Conservation (phyloP, 2,113 vertebrate species). For the Dolichotis patagonum region DNA sequence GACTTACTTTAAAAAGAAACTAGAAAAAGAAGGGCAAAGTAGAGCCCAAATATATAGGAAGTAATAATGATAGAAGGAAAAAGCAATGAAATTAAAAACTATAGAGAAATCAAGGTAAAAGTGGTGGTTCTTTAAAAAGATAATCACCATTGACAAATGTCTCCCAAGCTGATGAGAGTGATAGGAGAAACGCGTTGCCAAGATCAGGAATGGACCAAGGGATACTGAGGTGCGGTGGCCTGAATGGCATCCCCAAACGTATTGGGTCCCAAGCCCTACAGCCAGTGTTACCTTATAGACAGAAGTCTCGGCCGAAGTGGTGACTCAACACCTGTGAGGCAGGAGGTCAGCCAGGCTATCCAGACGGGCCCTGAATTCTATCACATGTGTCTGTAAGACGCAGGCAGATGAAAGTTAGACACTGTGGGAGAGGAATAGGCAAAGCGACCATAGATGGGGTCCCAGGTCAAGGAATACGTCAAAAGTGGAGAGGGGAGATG, state of each 20-base stretch:
- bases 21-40: background rate
- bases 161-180: background rate
- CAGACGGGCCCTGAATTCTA: background rate
- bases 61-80: background rate
- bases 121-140: background rate
- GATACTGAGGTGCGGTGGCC: background rate
- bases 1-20: background rate
- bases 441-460: background rate
- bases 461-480: background rate
- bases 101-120: background rate
- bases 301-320: background rate
- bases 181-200: background rate
- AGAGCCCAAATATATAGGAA: background rate
- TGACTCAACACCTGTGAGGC: background rate
- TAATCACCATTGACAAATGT: background rate
- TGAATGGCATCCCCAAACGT: background rate
- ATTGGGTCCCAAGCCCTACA: background rate
- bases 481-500: background rate
- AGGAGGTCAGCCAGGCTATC: background rate
- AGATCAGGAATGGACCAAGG: background rate
- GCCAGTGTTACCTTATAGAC: background rate
- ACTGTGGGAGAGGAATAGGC: background rate
- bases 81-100: background rate
- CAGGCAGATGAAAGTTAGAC: too few species aligned
- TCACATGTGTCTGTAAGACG: background rate